Conservation (phyloP, 2,888 invertebrate genomes). For the Philaethria dido region DNA sequence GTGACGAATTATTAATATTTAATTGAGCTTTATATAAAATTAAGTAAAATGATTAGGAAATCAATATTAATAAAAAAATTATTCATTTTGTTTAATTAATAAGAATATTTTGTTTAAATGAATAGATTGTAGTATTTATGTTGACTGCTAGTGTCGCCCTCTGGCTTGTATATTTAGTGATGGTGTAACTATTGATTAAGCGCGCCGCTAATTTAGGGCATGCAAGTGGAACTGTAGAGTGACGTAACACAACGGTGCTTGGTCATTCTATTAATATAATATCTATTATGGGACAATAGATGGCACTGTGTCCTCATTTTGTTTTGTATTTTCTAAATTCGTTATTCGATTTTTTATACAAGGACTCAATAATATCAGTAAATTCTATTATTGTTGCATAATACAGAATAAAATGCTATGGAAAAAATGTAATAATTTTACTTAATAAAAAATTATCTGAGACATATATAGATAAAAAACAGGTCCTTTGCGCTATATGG, state of each 20-base stretch:
- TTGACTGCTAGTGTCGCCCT: constrained; percentile 65
- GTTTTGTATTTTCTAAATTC: not conserved
- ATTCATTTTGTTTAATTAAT: not conserved
- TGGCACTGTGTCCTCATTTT: constrained; percentile 54
- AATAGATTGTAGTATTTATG: constrained; percentile 15
- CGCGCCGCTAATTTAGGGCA: constrained; percentile 61
- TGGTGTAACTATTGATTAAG: constrained; percentile 63
- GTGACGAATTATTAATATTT: constrained; percentile 32
- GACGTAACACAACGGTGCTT: constrained; percentile 57
- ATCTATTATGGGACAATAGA: constrained; percentile 59
- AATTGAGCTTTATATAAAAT: not conserved
- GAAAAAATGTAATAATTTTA: no score
- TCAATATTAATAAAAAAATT: constrained; percentile 8
- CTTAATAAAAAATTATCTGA: no score
- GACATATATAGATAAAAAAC: no score
- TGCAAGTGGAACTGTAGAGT: constrained; percentile 48
- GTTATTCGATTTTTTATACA: not conserved
- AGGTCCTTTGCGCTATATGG: no score
- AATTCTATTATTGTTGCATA: no score
- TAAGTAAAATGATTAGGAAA: not conserved
- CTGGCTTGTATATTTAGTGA: constrained; percentile 49
- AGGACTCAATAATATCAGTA: no score
- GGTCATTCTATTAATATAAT: constrained; percentile 53
- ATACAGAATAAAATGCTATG: no score
- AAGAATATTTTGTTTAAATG: not conserved